These are phyloP conservation scores for Eurytemora carolleeae DNA, from an alignment of 1,140 invertebrate species.

Conservation along the genomic window DNA sequence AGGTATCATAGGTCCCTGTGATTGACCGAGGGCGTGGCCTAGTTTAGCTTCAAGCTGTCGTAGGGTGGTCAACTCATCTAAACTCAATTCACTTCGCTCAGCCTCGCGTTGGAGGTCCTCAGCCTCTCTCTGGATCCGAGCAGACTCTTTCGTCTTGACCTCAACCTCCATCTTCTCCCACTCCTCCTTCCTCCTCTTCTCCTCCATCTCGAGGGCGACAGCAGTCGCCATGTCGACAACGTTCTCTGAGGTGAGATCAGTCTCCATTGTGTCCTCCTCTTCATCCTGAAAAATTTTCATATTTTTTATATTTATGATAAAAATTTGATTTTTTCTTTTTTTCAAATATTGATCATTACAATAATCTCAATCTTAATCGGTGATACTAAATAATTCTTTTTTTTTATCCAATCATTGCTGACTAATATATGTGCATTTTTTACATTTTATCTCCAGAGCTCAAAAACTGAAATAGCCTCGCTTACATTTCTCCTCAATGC, in stretches of 20 bases:
- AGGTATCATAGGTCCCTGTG: background rate
- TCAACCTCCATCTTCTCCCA: background rate
- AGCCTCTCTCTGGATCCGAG: background rate
- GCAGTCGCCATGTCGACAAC: constrained; percentile 1
- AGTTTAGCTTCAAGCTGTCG: background rate
- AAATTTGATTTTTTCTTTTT: background rate
- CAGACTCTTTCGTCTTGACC: background rate
- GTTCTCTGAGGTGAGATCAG: too few species aligned
- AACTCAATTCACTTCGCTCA: constrained; percentile 5
- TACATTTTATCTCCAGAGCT: too few species aligned
- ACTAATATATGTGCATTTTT: too few species aligned
- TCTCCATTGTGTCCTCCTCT: background rate
- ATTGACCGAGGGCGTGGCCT: background rate
- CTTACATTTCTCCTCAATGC: too few species aligned
- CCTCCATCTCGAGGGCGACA: constrained; percentile 10
- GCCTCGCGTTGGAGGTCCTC: background rate
- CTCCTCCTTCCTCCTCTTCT: background rate
- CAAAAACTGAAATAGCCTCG: too few species aligned
- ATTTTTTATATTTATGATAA: too few species aligned
- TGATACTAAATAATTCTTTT: too few species aligned
- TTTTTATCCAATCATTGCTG: too few species aligned
- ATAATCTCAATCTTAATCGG: too few species aligned
- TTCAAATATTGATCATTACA: too few species aligned
- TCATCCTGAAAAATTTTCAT: too few species aligned
- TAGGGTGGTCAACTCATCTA: background rate